Percentiles rank a stretch among this genome's conserved stretches.
These are phyloP conservation scores for Ianthella basta DNA, from an alignment of 37 sponge, comb jelly and placozoan species.

Conservation along the genomic window DNA sequence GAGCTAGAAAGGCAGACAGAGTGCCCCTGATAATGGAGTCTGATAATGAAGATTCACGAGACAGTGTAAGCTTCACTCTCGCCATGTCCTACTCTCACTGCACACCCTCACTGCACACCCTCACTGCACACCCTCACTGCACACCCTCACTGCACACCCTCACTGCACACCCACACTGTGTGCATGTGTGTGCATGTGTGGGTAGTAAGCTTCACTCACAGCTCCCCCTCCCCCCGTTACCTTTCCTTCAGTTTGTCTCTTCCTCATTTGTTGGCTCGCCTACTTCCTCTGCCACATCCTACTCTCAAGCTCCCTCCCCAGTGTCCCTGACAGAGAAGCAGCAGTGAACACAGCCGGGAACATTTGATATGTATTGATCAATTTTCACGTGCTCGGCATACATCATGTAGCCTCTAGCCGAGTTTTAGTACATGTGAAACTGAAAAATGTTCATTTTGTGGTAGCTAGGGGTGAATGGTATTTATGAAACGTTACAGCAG, in stretches of 20 bases:
- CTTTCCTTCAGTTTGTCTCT: slow-evolving; percentile 43
- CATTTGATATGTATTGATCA: background rate
- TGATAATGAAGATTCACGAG: slow-evolving; percentile 64
- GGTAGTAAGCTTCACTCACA: too few relatives aligned
- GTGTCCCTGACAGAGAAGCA: slow-evolving; percentile 44
- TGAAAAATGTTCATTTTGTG: too few relatives aligned
- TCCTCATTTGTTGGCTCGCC: slow-evolving; percentile 52
- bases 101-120: too few relatives aligned
- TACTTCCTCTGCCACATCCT: slow-evolving; percentile 63
- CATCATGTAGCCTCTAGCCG: too few relatives aligned
- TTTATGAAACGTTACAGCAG: too few relatives aligned
- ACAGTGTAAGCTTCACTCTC: slow-evolving; percentile 62
- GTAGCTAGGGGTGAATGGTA: too few relatives aligned
- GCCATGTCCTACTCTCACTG: background rate
- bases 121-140: too few relatives aligned
- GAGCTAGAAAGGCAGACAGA: slow-evolving; percentile 51
- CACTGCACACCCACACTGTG: too few relatives aligned
- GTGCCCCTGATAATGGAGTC: slow-evolving; percentile 57
- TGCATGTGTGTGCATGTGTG: slow-evolving; percentile 1
- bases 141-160: too few relatives aligned
- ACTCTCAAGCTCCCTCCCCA: slow-evolving; percentile 73
- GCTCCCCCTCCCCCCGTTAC: background rate
- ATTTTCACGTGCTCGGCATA: too few relatives aligned
- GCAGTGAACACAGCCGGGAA: background rate
- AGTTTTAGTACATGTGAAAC: too few relatives aligned